Evolutionary conservation across 2,888 invertebrate species (phyloP).

Genomic region (Hirtodrosophila duncani): DNA sequence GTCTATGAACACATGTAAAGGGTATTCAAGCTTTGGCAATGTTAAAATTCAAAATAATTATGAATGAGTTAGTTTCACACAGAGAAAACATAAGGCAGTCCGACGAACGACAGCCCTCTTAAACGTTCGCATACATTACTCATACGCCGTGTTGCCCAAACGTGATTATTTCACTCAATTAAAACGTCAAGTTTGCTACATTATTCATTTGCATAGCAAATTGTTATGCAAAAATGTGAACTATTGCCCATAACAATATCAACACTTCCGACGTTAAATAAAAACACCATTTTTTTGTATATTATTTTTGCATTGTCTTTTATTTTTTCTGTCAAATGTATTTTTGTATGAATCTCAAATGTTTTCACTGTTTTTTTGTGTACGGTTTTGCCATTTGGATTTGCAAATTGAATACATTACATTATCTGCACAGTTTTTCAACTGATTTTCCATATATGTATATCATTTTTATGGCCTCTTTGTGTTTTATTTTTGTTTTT

Average conservation of each 20-base stretch:
- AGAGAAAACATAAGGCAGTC: too few species aligned
- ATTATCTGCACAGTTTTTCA: slow-evolving; percentile 50
- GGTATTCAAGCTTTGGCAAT: too few species aligned
- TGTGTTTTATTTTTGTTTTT: slow-evolving; percentile 48
- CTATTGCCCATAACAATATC: neutral
- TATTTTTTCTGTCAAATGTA: slow-evolving; percentile 31
- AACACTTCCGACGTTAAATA: slow-evolving; percentile 7
- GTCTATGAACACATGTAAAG: too few species aligned
- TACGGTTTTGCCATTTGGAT: slow-evolving; percentile 57
- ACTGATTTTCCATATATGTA: slow-evolving; percentile 54
- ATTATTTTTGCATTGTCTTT: slow-evolving; percentile 56
- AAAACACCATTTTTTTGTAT: slow-evolving; percentile 19
- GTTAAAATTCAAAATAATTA: too few species aligned
- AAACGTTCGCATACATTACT: too few species aligned
- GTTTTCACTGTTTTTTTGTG: slow-evolving; percentile 49
- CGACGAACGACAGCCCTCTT: too few species aligned
- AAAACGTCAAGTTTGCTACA: too few species aligned
- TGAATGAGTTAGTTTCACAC: too few species aligned
- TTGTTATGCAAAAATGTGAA: too few species aligned
- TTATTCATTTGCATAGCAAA: too few species aligned
- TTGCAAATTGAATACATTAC: slow-evolving; percentile 67
- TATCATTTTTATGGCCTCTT: slow-evolving; percentile 42
- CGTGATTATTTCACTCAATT: too few species aligned
- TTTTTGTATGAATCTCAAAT: slow-evolving; percentile 64
- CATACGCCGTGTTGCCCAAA: too few species aligned